Evolutionary conservation across 2,797 vertebrate genomes (phyloP).

Genomic region (Chrysocyon brachyurus): DNA sequence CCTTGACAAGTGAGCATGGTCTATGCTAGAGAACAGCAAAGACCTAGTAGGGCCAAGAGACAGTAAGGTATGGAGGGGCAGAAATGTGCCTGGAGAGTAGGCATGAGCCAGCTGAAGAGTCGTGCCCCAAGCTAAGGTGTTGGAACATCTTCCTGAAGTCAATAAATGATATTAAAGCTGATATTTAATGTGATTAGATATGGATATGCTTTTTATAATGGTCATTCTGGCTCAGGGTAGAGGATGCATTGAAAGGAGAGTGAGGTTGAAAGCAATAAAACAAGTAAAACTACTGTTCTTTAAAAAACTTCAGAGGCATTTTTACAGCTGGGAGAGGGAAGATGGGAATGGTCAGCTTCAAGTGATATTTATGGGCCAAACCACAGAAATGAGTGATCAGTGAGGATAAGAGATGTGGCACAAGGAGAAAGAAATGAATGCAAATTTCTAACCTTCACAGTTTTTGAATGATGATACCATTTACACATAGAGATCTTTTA

Average conservation of each 20-base stretch:
- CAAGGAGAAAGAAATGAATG: neutral
- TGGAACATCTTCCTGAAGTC: neutral
- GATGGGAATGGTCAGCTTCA: neutral
- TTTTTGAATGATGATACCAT: neutral
- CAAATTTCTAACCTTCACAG: neutral
- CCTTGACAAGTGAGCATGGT: neutral
- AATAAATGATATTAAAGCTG: neutral
- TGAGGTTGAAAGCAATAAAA: neutral
- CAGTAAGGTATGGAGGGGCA: neutral
- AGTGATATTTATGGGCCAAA: neutral
- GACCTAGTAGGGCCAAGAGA: neutral
- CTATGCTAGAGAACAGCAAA: neutral
- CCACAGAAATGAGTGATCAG: neutral
- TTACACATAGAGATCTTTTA: neutral
- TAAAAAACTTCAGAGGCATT: neutral
- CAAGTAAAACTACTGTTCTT: neutral
- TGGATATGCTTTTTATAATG: neutral
- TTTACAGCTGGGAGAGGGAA: neutral
- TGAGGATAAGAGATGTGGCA: too few relatives aligned
- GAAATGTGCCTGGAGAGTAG: neutral
- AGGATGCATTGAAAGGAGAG: neutral
- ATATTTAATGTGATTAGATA: neutral
- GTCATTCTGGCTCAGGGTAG: neutral
- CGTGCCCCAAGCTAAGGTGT: neutral
- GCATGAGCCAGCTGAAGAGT: neutral